phyloP scores from a whole-genome alignment of 2,888 invertebrate species.

The Urechis unicinctus region DNA sequence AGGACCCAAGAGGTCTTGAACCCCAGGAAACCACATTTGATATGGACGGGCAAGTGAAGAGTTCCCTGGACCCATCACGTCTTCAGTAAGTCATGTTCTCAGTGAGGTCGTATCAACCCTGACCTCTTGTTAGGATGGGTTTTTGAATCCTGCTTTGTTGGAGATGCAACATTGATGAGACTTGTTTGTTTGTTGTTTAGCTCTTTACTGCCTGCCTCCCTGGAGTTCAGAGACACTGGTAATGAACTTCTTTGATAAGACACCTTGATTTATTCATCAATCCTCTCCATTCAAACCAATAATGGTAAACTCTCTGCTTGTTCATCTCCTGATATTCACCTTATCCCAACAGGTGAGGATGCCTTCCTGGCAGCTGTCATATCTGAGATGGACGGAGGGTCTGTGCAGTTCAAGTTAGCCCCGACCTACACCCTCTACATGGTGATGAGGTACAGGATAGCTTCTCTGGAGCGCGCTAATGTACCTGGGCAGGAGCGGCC shows the following conservation, averaged over 20 bases:
- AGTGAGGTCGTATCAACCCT: neutral
- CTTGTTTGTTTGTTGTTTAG: too few relatives aligned
- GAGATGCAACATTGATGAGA: too few relatives aligned
- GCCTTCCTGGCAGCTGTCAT: slow-evolving; percentile 83
- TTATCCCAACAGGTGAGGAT: slow-evolving; percentile 63
- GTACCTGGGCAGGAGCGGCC: neutral
- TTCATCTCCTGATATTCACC: neutral
- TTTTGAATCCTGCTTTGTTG: too few relatives aligned
- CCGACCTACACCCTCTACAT: slow-evolving; percentile 96
- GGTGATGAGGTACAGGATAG: slow-evolving; percentile 70
- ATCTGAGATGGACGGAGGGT: slow-evolving; percentile 63
- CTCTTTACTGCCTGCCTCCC: slow-evolving; percentile 83
- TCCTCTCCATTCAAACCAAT: neutral
- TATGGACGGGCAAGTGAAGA: slow-evolving; percentile 85
- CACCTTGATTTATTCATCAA: too few relatives aligned
- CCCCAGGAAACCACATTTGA: slow-evolving; percentile 66
- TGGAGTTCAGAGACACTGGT: slow-evolving; percentile 88
- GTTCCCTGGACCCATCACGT: slow-evolving; percentile 53
- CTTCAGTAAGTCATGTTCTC: neutral
- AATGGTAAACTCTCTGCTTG: neutral
- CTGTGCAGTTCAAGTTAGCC: slow-evolving; percentile 79
- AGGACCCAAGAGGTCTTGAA: slow-evolving; percentile 2
- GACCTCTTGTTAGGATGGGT: slow-evolving; percentile 28
- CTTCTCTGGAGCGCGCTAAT: neutral
- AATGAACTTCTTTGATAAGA: neutral